Conservation (phyloP, 2,797 vertebrate genomes). For the Neosilurus hyrtlii region DNA sequence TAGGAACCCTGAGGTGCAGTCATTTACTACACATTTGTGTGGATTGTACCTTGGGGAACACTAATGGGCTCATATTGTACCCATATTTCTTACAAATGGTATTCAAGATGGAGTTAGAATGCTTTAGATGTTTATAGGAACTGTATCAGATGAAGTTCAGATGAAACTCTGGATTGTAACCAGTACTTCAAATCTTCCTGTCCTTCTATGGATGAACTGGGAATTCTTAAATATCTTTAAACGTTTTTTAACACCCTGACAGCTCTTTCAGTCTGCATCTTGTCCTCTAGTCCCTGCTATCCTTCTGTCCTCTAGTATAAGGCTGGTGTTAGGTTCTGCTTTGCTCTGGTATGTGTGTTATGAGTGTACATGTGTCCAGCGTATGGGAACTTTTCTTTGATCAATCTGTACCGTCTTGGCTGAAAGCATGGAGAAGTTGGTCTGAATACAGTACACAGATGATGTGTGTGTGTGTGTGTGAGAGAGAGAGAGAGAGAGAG, state of each 20-base stretch:
- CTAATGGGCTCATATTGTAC: no score
- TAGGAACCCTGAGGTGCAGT: no score
- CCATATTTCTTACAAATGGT: no score
- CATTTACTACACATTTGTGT: no score
- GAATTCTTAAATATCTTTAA: background rate
- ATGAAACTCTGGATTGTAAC: background rate
- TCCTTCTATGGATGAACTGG: no score
- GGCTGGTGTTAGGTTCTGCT: constrained; percentile 22
- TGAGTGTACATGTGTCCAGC: constrained; percentile 29
- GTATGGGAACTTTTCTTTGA: constrained; percentile 46
- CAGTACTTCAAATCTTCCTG: background rate
- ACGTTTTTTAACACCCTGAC: background rate
- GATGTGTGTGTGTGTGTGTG: constrained; percentile 10
- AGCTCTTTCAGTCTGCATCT: constrained; percentile 56
- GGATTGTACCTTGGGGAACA: no score
- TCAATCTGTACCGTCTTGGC: constrained; percentile 38
- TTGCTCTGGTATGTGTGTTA: constrained; percentile 39
- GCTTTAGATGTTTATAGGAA: background rate
- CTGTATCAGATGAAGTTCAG: background rate
- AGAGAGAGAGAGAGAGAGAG: background rate
- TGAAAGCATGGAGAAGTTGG: constrained; percentile 15
- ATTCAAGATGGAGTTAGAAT: background rate
- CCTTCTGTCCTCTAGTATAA: constrained; percentile 55
- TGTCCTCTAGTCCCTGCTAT: constrained; percentile 58
- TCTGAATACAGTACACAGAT: constrained; percentile 13